Conservation (phyloP, 2,113 vertebrate species). For the Petaurus breviceps region DNA sequence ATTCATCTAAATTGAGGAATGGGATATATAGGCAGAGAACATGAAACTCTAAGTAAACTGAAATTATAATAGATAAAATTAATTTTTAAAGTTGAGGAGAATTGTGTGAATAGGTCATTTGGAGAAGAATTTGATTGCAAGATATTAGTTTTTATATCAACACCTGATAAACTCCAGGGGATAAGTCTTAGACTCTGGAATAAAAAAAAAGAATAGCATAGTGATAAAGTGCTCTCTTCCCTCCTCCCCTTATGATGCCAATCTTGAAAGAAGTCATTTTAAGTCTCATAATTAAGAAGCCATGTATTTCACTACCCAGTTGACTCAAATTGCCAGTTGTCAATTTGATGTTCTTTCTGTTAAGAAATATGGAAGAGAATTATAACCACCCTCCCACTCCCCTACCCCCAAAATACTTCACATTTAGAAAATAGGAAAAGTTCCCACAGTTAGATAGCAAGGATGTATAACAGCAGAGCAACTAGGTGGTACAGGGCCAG, state of each 20-base stretch:
- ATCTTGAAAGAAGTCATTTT: neutral
- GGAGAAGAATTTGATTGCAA: slow-evolving; percentile 4
- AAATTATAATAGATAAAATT: neutral
- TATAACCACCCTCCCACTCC: neutral
- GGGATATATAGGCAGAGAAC: neutral
- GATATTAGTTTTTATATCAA: neutral
- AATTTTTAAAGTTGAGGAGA: neutral
- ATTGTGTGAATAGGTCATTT: neutral
- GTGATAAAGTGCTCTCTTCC: neutral
- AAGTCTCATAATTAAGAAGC: slow-evolving; percentile 4
- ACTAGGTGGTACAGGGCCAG: neutral
- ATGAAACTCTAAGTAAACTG: neutral
- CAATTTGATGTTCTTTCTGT: neutral
- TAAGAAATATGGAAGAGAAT: neutral
- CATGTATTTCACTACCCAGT: neutral
- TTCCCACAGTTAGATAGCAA: neutral
- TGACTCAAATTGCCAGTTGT: neutral
- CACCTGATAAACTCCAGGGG: neutral
- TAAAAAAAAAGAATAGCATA: neutral
- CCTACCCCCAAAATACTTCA: neutral
- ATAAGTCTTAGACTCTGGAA: neutral
- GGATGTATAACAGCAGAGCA: neutral
- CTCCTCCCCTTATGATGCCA: neutral
- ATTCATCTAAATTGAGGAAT: slow-evolving; percentile 7
- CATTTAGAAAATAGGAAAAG: neutral